Percentiles rank a stretch among this genome's conserved stretches.
phyloP scores from a whole-genome alignment of 1,140 invertebrate species.

The Cryptotermes secundus region DNA sequence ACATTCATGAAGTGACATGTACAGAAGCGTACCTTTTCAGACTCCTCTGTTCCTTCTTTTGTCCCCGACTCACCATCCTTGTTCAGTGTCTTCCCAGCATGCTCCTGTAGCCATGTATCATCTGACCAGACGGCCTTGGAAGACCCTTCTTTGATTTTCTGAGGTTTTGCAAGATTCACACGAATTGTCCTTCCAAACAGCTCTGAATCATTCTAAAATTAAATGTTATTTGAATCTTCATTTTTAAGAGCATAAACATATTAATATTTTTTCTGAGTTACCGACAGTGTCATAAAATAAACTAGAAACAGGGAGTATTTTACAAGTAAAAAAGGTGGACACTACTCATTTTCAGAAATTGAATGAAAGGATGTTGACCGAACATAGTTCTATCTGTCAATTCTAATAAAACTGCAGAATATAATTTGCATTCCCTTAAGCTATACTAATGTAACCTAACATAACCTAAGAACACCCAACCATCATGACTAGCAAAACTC shows the following conservation, averaged over 20 bases:
- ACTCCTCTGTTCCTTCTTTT: constrained; percentile 35
- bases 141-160: constrained; percentile 92
- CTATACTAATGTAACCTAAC: no score
- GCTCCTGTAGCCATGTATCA: constrained; percentile 93
- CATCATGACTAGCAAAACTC: no score
- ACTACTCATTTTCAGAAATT: no score
- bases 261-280: no score
- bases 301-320: no score
- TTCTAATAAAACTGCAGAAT: no score
- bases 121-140: constrained; percentile 95
- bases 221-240: constrained; percentile 37
- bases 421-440: no score
- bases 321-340: no score
- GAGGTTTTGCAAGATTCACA: constrained; percentile 96
- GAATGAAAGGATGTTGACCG: no score
- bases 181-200: constrained; percentile 95
- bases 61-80: constrained; percentile 46
- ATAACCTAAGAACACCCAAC: neutral
- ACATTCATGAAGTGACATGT: constrained; percentile 28
- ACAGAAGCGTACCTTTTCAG: constrained; percentile 26
- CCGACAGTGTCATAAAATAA: no score
- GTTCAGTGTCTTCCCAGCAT: constrained; percentile 83
- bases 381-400: no score
- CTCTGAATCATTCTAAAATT: constrained; percentile 91
- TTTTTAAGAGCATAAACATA: no score